Base-by-base conservation (phyloP, 2,888 invertebrate genomes). In the Kuschelorhynchus macadamiae region DNA sequence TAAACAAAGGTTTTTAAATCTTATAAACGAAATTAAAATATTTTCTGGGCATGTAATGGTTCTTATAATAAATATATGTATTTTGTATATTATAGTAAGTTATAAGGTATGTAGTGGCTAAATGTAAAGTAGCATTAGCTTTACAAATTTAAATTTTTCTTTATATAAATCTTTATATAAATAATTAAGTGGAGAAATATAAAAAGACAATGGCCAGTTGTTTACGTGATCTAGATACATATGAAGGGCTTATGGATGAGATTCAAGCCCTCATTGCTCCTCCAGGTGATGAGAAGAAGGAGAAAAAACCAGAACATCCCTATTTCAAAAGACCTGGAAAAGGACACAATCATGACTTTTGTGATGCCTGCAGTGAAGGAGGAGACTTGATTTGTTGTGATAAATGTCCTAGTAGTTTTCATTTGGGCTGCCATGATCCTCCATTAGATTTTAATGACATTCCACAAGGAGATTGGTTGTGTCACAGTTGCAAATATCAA, bases 361-460 rank as follows among this genome's bases (percentile, higher is more conserved):
- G 98, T 81, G 96, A 97, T 85, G 93, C 95, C 59, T 98, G 98
- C 82, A 90, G 92, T 57, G 97, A 97, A 86, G 96, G 96, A 30
- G 97, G 98, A 1, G 96, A 96, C 83, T 86, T 98, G 33, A 90
- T 98, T 65, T 97, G 97, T 83, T 98, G 98, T 82, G 97, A 98
- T 83, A 91, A 92, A 71, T 98, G 98, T 78, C 96, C 97, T 0
- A 95, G 96, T 25, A 96, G 97, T 71, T 98, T 98, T 85, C 98
- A 98, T 85, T 87, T 97, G 66, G 91, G 93, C 76, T 98, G 98
- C 90, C 96, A 97, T 85, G 94, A 97, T 85, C 98, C 98, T 1
- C 97, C 98, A 0, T 83, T 98, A 59, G 92, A 92, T 66, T 94
- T 94, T 79, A 90, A 91, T 73, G 95, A 96, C 79, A 93, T 97